Evolutionary conservation across 2,113 vertebrate species (phyloP), one percentile per base, ranked within the genome.

Genomic region (Edolisoma coerulescens): DNA sequence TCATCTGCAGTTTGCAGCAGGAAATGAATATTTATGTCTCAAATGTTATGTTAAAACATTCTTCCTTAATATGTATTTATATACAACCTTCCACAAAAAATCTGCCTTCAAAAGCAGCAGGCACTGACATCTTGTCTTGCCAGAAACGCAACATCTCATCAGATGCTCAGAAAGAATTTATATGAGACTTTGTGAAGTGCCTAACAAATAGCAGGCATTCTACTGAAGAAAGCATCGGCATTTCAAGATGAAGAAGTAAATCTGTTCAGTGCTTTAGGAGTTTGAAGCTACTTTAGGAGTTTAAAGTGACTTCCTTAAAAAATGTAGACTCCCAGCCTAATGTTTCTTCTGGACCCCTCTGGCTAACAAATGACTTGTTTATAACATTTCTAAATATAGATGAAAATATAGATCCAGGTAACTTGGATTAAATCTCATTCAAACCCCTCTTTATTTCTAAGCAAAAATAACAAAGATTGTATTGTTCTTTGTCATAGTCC

Each of bases 1-100:
- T 94, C 93, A 56, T 88, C 82, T 96, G 93, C 92, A 96, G 64
- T 96, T 95, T 93, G 90, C 87, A 95, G 79, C 68, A 94, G 73
- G 56, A 89, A 93, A 96, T 96, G 85, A 93, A 97, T 96, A 97
- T 96, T 97, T 97, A 96, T 95, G 92, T 86, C 86, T 90, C 88
- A 93, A 92, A 94, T 57, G 83, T 94, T 96, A 94, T 96, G 96
- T 96, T 96, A 95, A 97, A 96, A 87, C 96, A 96, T 93, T 93
- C 92, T 94, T 90, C 52, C 95, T 96, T 96, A 96, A 96, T 89
- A 95, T 54, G 76, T 94, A 94, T 96, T 96, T 96, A 97, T 95
- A 96, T 96, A 96, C 89, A 95, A 90, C 87, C 74, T 96, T 95
- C 80, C 88, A 85, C 95, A 95, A 96, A 95, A 95, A 96, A 53